Conservation (phyloP, 2,888 invertebrate genomes). For the Crepidodera aurea region DNA sequence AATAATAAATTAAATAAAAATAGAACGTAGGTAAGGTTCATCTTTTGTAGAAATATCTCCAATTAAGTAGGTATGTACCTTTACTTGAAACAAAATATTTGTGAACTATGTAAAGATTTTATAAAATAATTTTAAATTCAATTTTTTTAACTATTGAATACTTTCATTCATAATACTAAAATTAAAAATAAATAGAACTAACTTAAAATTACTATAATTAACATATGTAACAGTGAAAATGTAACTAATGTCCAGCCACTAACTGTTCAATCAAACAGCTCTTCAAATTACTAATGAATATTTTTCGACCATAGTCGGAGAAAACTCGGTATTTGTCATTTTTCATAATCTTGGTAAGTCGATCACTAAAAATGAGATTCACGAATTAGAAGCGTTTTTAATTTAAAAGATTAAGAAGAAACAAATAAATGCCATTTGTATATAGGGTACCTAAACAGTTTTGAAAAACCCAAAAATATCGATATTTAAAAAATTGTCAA, state of each 20-base stretch:
- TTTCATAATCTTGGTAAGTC: constrained; percentile 47
- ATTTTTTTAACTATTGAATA: background rate
- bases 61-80: constrained; percentile 6
- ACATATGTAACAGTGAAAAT: constrained; percentile 18
- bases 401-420: constrained; percentile 17
- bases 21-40: too few relatives aligned
- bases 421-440: too few relatives aligned
- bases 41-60: background rate
- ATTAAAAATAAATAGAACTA: background rate
- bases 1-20: background rate
- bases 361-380: constrained; percentile 44
- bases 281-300: constrained; percentile 49
- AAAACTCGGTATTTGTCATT: constrained; percentile 51
- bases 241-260: constrained; percentile 46
- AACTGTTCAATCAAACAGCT: constrained; percentile 48
- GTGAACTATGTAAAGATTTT: background rate
- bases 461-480: too few relatives aligned
- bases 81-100: background rate
- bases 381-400: background rate
- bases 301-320: constrained; percentile 52
- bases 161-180: background rate
- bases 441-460: too few relatives aligned
- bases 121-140: too few relatives aligned
- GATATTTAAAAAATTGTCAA: too few relatives aligned
- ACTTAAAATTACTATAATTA: constrained; percentile 2